phyloP scores from a whole-genome alignment of 2,113 vertebrate genomes.

The Xenopus tropicalis region UCB_Xtro_10.0 CM004450.2:5320001-5320500 shows the following conservation, averaged over 20 bases:
- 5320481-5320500: conserved; percentile 77
- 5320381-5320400: conserved; percentile 86
- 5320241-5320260: too few relatives aligned
- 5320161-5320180: not conserved
- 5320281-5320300: not conserved
- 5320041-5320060: too few relatives aligned
- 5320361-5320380: conserved; percentile 91
- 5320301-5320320: accelerated
- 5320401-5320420: conserved; percentile 78
- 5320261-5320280: too few relatives aligned
- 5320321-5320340: conserved; percentile 73
- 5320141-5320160: too few relatives aligned
- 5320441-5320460: conserved; percentile 82
- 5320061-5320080: too few relatives aligned
- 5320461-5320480: conserved; percentile 80
- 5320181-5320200: too few relatives aligned
- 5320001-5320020: not conserved
- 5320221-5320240: too few relatives aligned
- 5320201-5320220: not conserved
- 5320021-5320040: not conserved
- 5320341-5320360: conserved; percentile 95
- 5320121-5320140: not conserved
- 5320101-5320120: not conserved
- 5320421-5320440: conserved; percentile 69
- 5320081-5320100: not conserved